Evolutionary conservation across 2,797 vertebrate species (phyloP).

Genomic region (Agapornis canus): DNA sequence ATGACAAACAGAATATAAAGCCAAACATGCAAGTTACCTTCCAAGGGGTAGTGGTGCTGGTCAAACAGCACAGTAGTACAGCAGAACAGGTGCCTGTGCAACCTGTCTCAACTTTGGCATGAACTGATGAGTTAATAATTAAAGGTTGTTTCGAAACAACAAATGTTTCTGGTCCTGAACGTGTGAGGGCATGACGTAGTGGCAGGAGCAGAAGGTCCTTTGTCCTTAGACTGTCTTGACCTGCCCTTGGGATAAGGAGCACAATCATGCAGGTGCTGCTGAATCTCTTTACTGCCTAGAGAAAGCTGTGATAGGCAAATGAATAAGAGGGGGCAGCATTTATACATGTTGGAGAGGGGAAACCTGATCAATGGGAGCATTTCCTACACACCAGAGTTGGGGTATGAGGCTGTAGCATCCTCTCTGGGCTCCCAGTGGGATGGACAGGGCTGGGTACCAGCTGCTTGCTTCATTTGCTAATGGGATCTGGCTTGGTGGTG

Average conservation of each 20-base stretch:
- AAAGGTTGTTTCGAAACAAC: not conserved
- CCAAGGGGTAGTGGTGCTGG: not conserved
- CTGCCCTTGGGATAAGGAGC: not conserved
- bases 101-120: not conserved
- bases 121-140: not conserved
- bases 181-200: not conserved
- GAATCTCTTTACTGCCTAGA: not conserved
- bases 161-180: not conserved
- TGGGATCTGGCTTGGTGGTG: not conserved
- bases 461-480: not conserved
- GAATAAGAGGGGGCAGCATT: not conserved
- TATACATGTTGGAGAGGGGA: not conserved
- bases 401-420: not conserved
- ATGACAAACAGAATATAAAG: not conserved
- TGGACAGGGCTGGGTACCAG: not conserved
- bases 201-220: not conserved
- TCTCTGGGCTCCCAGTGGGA: not conserved
- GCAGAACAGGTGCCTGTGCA: fast-evolving
- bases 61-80: fast-evolving
- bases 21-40: not conserved
- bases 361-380: not conserved
- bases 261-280: not conserved
- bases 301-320: not conserved
- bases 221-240: not conserved
- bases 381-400: not conserved